Conservation (phyloP, 2,888 invertebrate genomes). For the Folsomia candida region DNA sequence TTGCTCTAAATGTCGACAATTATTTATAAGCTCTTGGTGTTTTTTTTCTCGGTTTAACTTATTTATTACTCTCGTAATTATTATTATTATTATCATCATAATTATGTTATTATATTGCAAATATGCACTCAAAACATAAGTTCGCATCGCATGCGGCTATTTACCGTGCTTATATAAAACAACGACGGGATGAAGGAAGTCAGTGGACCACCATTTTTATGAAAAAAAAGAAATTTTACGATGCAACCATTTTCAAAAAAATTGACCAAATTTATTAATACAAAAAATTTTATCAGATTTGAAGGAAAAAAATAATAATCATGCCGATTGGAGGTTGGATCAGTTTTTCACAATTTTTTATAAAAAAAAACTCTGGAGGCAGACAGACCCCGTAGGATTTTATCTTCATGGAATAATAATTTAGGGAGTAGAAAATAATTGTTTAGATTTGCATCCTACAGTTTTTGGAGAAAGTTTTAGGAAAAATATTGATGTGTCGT, state of each 20-base stretch:
- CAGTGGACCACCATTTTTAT: conserved; percentile 44
- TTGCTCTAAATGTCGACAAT: too few species aligned
- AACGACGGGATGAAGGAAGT: conserved; percentile 48
- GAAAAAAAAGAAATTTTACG: too few species aligned
- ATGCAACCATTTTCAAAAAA: background rate
- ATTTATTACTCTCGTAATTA: background rate
- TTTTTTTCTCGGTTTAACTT: background rate
- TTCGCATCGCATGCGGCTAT: conserved; percentile 39
- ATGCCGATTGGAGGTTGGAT: conserved; percentile 11
- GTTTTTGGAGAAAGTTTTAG: too few species aligned
- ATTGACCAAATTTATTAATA: background rate
- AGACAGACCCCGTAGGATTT: background rate
- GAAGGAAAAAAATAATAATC: background rate
- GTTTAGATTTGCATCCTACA: too few species aligned
- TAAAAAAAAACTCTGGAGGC: background rate
- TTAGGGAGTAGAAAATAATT: too few species aligned
- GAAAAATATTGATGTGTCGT: too few species aligned
- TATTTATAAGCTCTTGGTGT: too few species aligned
- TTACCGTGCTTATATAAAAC: conserved; percentile 38
- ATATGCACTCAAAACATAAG: background rate
- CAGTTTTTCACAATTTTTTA: background rate
- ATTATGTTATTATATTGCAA: background rate
- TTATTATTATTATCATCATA: background rate
- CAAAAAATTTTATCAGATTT: background rate
- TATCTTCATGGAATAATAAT: too few species aligned